phyloP scores from a whole-genome alignment of 1,140 invertebrate species.

The Drosophila pseudoobscura region DNA sequence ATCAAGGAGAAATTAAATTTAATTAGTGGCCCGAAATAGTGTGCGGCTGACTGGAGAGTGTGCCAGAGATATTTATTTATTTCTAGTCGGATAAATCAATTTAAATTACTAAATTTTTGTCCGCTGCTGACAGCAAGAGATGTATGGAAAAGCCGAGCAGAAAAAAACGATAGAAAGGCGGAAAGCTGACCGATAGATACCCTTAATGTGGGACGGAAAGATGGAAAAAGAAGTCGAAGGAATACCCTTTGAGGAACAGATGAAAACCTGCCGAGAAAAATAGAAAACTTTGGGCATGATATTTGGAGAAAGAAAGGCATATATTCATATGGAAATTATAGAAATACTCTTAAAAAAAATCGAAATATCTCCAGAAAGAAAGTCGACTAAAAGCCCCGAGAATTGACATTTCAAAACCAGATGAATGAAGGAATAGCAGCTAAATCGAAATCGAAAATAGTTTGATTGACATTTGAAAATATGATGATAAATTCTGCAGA shows the following conservation, averaged over 20 bases:
- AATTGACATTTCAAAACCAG: neutral
- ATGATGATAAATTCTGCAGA: neutral
- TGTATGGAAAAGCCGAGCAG: neutral
- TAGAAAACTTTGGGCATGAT: too few species aligned
- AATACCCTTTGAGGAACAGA: too few species aligned
- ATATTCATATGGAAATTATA: too few species aligned
- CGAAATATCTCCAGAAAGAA: too few species aligned
- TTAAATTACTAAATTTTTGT: constrained; percentile 41
- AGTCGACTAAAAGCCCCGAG: too few species aligned
- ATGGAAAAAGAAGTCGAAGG: too few species aligned
- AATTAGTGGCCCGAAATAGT: constrained; percentile 45
- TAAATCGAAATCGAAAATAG: neutral
- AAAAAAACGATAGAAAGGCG: neutral
- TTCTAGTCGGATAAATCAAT: constrained; percentile 60
- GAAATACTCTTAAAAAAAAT: too few species aligned
- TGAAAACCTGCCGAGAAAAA: too few species aligned
- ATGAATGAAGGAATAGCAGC: neutral
- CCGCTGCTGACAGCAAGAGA: constrained; percentile 32
- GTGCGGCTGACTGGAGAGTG: constrained; percentile 11
- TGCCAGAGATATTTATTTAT: constrained; percentile 33
- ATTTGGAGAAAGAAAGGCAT: too few species aligned
- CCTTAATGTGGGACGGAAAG: neutral
- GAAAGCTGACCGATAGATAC: neutral
- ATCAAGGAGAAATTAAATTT: constrained; percentile 71
- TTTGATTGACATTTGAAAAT: too few species aligned